Base-by-base conservation (phyloP, 2,113 vertebrate genomes). In the Macrotus californicus region DNA sequence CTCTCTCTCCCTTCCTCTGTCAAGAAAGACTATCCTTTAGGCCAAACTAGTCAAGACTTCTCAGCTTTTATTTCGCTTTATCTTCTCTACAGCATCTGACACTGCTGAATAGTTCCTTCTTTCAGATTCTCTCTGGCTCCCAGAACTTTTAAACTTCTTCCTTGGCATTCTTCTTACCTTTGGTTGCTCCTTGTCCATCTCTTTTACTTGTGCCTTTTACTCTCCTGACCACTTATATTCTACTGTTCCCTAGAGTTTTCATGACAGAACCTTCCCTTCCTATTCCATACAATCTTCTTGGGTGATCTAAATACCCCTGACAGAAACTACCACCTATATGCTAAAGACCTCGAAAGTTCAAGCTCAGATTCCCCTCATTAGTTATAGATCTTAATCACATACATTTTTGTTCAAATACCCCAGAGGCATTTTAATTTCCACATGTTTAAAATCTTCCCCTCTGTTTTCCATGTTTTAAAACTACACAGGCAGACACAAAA, bases 111-210 rank as follows among this genome's bases (percentile, higher is more conserved):
- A 90, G 73, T 56, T 70, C 31, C 41, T 89, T 64, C 43, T 80
- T 84, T 70, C 43, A 90, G 56, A 82, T 87, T 93, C n/a, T 87
- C 80, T 89, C 31, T 41, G 82, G 59, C 72, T 85, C 94, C 29
- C 10, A 36, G 56, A 36, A 87, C 43, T 89, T 50, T 48, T 26
- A 29, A 75, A 46, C 72, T 29, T 52, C 52, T 83, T 61, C 56
- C 43, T 9, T 80, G 36, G 80, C 36, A 86, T 76, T 67, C 61
- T 91, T 85, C 22, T 54, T 75, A 56, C 18, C 7, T 41, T 18
- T 69, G 56, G 46, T 43, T 76, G n/a, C 24, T 76, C 31, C 72
- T 75, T 92, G 41, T 50, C 34, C 39, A 87, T 41, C 26, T 69
- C 41, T 84, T 54, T 46, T 18, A 82, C 48, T 54, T 52, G n/a